Evolutionary conservation across 2,113 vertebrate genomes (phyloP), one percentile per base, ranked within the genome.

Genomic region (Poecilia latipinna): DNA sequence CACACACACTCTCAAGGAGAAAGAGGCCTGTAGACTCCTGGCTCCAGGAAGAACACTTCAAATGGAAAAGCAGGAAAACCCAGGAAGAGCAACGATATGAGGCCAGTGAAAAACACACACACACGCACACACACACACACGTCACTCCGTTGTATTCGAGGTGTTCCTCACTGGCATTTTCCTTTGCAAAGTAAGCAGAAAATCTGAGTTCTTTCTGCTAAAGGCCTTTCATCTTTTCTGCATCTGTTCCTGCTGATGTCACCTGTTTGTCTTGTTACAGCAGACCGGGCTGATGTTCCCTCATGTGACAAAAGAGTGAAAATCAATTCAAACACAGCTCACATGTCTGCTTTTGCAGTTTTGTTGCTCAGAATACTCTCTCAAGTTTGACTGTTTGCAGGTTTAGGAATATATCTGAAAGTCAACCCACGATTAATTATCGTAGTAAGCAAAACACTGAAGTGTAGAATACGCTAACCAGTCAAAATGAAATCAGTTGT

Each of bases 1-100:
- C 82, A 77, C 76, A 48, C 51, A 39, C 72, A 31, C 78, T 35
- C 79, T 71, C 75, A 69, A 69, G 83, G 39, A 79, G 78, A 57
- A 63, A 61, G 5, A 65, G 15, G 28, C 57, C 39, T 65, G 69
- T 77, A 92, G 91, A 88, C 91, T 90, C 33, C 79, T 89, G 93
- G 93, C 93, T 93, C 93, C 94, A 95, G 94, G 94, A 95, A 95
- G 85, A 93, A 64, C 84, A 87, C 88, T 90, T 92, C 90, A 90
- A 88, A 88, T 89, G 84, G 69, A 71, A 72, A 78, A 68, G 86
- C 86, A 88, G 88, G 88, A 91, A 88, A 87, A 79, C 82, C 44
- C 68, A 82, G 77, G 42, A 75, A 67, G 79, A 68, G 83, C 79
- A 88, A 84, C 68, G 72, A 85, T 70, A 78, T 12, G 74, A 70